Evolutionary conservation across 2,888 invertebrate species (phyloP), one percentile per base, ranked within the genome.

Genomic region (Eupithecia subfuscata): DNA sequence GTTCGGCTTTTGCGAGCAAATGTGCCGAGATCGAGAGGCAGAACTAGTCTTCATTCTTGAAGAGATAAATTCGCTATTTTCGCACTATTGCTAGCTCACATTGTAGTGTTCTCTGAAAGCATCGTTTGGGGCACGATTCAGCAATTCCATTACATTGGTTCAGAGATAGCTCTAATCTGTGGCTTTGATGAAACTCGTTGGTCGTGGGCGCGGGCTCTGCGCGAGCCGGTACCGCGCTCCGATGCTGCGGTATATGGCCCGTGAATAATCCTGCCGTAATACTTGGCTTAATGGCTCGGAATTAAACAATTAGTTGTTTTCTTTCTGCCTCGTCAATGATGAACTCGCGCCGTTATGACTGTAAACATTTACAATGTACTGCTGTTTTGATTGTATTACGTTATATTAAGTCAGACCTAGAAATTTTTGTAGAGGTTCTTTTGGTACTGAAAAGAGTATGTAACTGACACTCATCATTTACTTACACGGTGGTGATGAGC

Each of bases 261-360:
- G 93, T 94, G 90, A 94, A 91, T 94, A 95, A 94, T 93, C 92
- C 91, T 84, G 87, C 90, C 91, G 89, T 93, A 94, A 93, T 94
- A 94, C 92, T 91, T 89, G 87, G 91, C 86, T 91, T 92, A 94
- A 94, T 95, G 93, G 92, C 85, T 91, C 89, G 94, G 94, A 94
- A 93, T 93, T 93, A 91, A 94, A 93, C 92, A 94, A 95, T 93
- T 93, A 93, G 91, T 92, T 93, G 91, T 92, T 93, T 94, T 93
- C 90, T 92, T 92, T 94, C 89, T 91, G 91, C 91, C 87, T 91
- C 91, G 91, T 88, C 92, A 90, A 90, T 91, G 90, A 90, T 89
- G 87, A 84, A 91, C 87, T 84, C 83, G 82, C 82, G 83, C 81
- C 77, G 83, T 82, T 84, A 85, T 86, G 81, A 85, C 81, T 81